Conservation (phyloP, 2,113 vertebrate species). For the Paramisgurnus dabryanus region DNA sequence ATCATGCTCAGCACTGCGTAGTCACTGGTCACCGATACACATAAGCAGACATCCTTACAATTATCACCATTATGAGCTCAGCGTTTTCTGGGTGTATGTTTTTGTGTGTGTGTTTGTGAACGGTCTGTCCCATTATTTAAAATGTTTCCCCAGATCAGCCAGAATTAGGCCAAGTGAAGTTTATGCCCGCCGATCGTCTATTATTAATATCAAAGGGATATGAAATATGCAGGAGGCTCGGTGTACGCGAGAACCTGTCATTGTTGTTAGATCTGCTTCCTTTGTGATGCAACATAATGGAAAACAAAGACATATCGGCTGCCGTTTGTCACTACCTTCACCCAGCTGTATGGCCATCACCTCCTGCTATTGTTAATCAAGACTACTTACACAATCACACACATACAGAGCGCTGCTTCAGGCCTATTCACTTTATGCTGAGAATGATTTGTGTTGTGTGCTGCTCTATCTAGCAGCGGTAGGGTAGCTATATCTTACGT, state of each 20-base stretch:
- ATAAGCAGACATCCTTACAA: constrained; percentile 27
- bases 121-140: constrained; percentile 3
- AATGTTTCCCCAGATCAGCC: constrained; percentile 36
- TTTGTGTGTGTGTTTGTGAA: constrained; percentile 13
- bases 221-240: constrained; percentile 50
- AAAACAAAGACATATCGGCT: constrained; percentile 50
- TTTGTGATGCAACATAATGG: constrained; percentile 47
- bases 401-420: constrained; percentile 4
- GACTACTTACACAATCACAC: constrained; percentile 31
- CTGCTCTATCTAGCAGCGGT: constrained; percentile 17
- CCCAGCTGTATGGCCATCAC: constrained; percentile 31
- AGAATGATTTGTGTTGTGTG: constrained; percentile 33
- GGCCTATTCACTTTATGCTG: constrained; percentile 36
- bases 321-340: constrained; percentile 35
- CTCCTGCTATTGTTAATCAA: constrained; percentile 45
- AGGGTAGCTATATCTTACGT: constrained; percentile 37
- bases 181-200: constrained; percentile 29
- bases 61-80: constrained; percentile 36
- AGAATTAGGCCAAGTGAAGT: constrained; percentile 47
- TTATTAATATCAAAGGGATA: constrained; percentile 48
- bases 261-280: constrained; percentile 25
- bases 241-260: constrained; percentile 8
- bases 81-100: constrained; percentile 29
- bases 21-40: constrained; percentile 28
- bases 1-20: constrained; percentile 7